Evolutionary conservation across 2,113 vertebrate genomes (phyloP).

Genomic region (Triplophysa tibetana): DNA sequence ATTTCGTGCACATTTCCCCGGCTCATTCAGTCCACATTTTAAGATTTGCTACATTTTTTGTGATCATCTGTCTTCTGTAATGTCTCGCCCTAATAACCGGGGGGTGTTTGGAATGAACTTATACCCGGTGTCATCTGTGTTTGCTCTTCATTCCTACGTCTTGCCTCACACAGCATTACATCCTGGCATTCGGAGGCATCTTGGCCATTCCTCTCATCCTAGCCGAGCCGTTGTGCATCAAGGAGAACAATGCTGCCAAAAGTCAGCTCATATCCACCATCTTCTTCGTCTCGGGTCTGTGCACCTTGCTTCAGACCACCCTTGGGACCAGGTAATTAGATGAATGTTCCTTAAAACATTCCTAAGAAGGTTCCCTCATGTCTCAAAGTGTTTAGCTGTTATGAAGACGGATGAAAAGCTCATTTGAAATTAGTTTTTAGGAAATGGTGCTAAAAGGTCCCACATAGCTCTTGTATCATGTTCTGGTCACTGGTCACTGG

Average conservation of each 20-base stretch:
- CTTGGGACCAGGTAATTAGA: slow-evolving; percentile 72
- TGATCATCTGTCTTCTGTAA: slow-evolving; percentile 29
- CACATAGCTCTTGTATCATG: not conserved
- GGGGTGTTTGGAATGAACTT: slow-evolving; percentile 1
- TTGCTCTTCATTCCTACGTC: not conserved
- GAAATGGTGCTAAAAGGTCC: not conserved
- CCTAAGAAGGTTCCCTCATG: not conserved
- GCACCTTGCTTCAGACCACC: slow-evolving; percentile 74
- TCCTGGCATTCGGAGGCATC: slow-evolving; percentile 79
- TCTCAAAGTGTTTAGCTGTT: not conserved
- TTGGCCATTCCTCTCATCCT: slow-evolving; percentile 77
- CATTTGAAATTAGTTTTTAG: not conserved
- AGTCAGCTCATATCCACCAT: slow-evolving; percentile 80
- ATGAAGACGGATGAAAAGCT: not conserved
- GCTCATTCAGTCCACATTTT: slow-evolving; percentile 10
- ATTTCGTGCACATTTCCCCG: slow-evolving; percentile 30
- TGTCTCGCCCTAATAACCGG: not conserved
- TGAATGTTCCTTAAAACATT: not conserved
- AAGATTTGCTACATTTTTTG: slow-evolving; percentile 45
- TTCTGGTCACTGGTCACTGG: not conserved
- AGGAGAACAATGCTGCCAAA: slow-evolving; percentile 74
- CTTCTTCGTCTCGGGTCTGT: slow-evolving; percentile 78
- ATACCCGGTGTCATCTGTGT: not conserved
- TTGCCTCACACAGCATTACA: slow-evolving; percentile 71
- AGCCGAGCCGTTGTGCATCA: slow-evolving; percentile 75